Conservation (phyloP, 2,797 vertebrate species). For the Limosa lapponica region DNA sequence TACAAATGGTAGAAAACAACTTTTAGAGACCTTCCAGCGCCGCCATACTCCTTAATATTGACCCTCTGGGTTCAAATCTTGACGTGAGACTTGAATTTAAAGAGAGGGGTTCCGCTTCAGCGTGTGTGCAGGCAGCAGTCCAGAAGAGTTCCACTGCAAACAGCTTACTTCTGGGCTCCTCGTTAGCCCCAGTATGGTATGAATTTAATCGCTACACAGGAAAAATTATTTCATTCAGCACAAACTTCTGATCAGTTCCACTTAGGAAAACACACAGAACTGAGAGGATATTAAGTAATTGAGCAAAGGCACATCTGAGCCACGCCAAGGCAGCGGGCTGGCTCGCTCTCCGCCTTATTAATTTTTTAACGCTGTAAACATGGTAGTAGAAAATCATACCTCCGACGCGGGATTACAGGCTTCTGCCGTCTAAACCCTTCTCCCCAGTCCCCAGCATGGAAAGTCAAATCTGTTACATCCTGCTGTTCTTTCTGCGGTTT, state of each 20-base stretch:
- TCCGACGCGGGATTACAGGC: slow-evolving; percentile 25
- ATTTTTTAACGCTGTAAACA: slow-evolving; percentile 36
- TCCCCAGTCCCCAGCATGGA: slow-evolving; percentile 38
- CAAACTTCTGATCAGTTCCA: slow-evolving; percentile 35
- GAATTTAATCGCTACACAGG: not conserved
- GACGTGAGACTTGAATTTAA: not conserved
- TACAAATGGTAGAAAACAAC: not conserved
- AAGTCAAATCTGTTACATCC: slow-evolving; percentile 70
- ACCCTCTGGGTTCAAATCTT: not conserved
- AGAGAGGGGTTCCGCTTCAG: not conserved
- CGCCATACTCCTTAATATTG: not conserved
- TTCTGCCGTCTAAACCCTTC: slow-evolving; percentile 49
- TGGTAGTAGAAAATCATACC: slow-evolving; percentile 52
- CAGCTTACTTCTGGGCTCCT: not conserved
- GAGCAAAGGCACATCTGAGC: slow-evolving; percentile 27
- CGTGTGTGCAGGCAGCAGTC: not conserved
- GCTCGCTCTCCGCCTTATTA: slow-evolving; percentile 39
- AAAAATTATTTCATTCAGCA: not conserved
- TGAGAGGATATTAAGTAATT: slow-evolving; percentile 31
- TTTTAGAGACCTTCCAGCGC: not conserved
- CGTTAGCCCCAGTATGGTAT: not conserved
- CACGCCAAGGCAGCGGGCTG: slow-evolving; percentile 25
- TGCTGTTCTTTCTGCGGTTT: slow-evolving; percentile 77
- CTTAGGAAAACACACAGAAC: slow-evolving; percentile 19
- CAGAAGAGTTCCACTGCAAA: not conserved